Evolutionary conservation across 1,140 invertebrate species (phyloP), one percentile per base, ranked within the genome.

Genomic region (Aphaenogaster ashmeadi): DNA sequence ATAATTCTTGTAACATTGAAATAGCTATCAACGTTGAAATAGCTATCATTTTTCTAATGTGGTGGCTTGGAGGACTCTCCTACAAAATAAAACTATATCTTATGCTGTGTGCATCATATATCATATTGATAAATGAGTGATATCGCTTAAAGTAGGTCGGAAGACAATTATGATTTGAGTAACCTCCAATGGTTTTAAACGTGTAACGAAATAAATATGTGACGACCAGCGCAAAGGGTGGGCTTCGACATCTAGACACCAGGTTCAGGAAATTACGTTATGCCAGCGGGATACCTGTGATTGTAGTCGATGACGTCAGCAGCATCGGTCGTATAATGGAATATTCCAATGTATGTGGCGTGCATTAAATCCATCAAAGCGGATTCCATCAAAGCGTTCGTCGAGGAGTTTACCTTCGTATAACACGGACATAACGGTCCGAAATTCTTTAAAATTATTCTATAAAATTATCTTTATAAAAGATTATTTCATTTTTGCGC

Each of bases 251-350:
- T 83, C 52, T 86, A 79, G 36, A 62, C 54, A 56, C 81, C 60
- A 52, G 58, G 62, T 89, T 89, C 87, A 38, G 56, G 52, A 89
- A 89, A 89, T 89, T 86, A 36, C 87, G 44, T 89, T 89, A 72
- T 69, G 50, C 27, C 79, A 89, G 50, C 87, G 80, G 80, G 64
- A 41, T 54, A 54, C 52, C 88, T 86, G 60, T 54, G 38, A 89
- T 74, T 86, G 36, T 47, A n/a, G 44, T 18, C 66, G 66, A 79
- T 86, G 87, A 86, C 58, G 80, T 89, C 83, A 60, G 50, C 87
- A 62, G 47, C 50, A 88, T 86, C 64, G 50, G 27, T 72, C 41
- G 58, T 47, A 44, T 77, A 64, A 89, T 62, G 56, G 69, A 88
- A 88, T 83, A 62, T 71, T 69, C 27, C 64, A 81, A n/a, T 54